Conservation (phyloP, 1,140 invertebrate species). For the Bombus waltoni region DNA sequence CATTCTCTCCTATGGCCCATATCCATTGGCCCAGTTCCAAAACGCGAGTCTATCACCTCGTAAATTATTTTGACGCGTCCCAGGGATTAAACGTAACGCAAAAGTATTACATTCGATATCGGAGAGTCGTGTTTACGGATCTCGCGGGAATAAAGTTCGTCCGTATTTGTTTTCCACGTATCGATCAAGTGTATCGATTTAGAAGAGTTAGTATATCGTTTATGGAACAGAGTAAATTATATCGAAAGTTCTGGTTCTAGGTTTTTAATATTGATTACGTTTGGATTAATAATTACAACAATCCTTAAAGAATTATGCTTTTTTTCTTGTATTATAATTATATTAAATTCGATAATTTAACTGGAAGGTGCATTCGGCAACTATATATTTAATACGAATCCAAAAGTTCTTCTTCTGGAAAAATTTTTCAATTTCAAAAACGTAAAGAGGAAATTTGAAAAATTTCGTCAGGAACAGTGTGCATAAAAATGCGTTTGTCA, state of each 20-base stretch:
- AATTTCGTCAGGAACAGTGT: background rate
- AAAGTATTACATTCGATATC: constrained; percentile 49
- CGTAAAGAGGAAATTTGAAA: no score
- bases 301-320: background rate
- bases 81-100: constrained; percentile 58
- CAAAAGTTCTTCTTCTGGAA: background rate
- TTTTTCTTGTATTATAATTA: no score
- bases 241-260: background rate
- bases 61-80: constrained; percentile 67
- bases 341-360: no score
- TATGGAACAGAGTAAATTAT: background rate
- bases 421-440: background rate
- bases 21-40: constrained; percentile 62
- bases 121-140: background rate
- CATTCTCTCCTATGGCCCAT: background rate
- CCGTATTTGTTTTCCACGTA: background rate
- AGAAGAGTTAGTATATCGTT: background rate
- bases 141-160: background rate
- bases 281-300: background rate
- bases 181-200: background rate
- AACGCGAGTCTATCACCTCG: constrained; percentile 69
- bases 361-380: no score
- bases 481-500: no score
- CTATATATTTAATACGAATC: background rate
- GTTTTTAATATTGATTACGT: background rate